phyloP scores from a whole-genome alignment of 2,797 vertebrate species.

The Kryptopterus vitreolus region DNA sequence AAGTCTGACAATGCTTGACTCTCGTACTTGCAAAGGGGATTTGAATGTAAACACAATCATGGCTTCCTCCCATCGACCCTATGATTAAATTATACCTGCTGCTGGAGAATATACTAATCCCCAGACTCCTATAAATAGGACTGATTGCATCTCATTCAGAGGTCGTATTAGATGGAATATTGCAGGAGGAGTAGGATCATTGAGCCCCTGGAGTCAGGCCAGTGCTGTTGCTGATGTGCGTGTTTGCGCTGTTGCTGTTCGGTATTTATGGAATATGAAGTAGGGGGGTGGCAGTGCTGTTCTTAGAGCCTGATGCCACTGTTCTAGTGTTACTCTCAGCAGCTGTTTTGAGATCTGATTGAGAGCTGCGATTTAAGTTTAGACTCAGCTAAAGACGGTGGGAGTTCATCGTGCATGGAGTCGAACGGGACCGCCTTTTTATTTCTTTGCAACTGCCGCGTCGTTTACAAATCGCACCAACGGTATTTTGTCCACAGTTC shows the following conservation, averaged over 20 bases:
- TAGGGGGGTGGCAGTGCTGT: conserved; percentile 13
- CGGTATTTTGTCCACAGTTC: neutral
- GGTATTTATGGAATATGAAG: conserved; percentile 40
- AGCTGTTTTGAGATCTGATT: conserved; percentile 4
- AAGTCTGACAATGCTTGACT: conserved; percentile 55
- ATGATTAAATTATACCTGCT: neutral
- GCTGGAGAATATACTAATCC: neutral
- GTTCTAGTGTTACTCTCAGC: neutral
- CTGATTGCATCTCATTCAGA: neutral
- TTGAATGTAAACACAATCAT: neutral
- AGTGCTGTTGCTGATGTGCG: conserved; percentile 10
- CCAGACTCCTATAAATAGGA: conserved; percentile 6
- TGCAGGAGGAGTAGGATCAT: conserved; percentile 12
- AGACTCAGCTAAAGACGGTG: neutral
- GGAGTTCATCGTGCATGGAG: neutral
- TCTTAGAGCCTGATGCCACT: neutral
- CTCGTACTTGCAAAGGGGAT: conserved; percentile 30
- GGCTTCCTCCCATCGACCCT: neutral
- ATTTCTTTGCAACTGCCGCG: neutral
- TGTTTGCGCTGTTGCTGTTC: conserved; percentile 22
- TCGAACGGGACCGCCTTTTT: neutral
- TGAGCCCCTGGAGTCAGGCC: conserved; percentile 21
- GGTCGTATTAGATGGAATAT: conserved; percentile 14
- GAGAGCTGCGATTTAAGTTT: conserved; percentile 2
- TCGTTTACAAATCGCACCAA: neutral